Conservation (phyloP, 2,888 invertebrate species). For the Ctena decussata region DNA sequence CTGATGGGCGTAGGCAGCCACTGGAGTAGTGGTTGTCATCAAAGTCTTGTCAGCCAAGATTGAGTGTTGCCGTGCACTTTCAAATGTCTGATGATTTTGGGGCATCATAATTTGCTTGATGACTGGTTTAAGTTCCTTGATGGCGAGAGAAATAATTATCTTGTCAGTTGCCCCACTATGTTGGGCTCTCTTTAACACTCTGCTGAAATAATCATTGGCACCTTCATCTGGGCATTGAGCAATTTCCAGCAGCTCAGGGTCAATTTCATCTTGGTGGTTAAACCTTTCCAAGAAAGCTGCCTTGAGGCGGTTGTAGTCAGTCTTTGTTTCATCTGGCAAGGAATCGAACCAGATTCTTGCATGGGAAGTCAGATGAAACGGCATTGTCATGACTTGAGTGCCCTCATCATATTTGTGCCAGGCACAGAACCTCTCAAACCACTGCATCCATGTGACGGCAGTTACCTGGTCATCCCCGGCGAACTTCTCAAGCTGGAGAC, state of each 20-base stretch:
- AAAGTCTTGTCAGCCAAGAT: neutral
- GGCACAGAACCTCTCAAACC: neutral
- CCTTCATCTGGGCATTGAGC: neutral
- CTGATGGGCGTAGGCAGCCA: neutral
- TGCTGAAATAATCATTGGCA: neutral
- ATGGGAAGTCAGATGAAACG: neutral
- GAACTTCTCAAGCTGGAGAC: neutral
- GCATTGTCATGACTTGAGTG: neutral
- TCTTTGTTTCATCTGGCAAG: neutral
- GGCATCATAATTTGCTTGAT: neutral
- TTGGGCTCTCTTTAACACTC: neutral
- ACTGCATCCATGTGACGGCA: neutral
- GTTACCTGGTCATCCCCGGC: neutral
- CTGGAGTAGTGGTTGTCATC: neutral
- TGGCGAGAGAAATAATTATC: neutral
- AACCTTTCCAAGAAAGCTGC: neutral
- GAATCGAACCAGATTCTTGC: neutral
- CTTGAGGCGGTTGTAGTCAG: neutral
- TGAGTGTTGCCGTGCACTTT: neutral
- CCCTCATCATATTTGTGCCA: neutral
- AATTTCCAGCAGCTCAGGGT: neutral
- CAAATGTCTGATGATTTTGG: neutral
- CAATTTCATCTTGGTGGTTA: neutral
- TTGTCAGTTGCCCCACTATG: neutral
- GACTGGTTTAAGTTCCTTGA: neutral